Percentiles rank a stretch among this genome's conserved stretches.
phyloP scores from a whole-genome alignment of 37 sponge, comb jelly and placozoan genomes.

The Aplysina aerophoba region DNA sequence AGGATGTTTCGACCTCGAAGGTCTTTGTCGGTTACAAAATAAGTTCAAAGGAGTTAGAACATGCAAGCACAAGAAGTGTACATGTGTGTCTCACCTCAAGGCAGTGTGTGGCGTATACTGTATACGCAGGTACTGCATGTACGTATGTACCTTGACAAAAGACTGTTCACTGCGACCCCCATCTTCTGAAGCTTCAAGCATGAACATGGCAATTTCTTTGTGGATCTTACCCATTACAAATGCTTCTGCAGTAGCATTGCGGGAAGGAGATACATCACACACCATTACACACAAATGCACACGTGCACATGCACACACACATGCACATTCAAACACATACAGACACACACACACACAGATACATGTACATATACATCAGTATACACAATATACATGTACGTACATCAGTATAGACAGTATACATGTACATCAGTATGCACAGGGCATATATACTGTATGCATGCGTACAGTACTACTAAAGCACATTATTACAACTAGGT shows the following conservation, averaged over 20 bases:
- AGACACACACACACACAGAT: too few relatives aligned
- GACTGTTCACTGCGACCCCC: conserved; percentile 65
- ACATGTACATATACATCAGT: too few relatives aligned
- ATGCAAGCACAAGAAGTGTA: too few relatives aligned
- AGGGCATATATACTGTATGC: not conserved
- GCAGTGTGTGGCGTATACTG: too few relatives aligned
- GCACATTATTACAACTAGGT: not conserved
- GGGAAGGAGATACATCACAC: not conserved
- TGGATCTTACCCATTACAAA: conserved; percentile 92
- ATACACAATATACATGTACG: conserved; percentile 47
- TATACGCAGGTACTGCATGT: not conserved
- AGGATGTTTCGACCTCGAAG: too few relatives aligned
- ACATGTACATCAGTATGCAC: not conserved
- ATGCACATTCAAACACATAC: too few relatives aligned
- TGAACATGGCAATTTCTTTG: conserved; percentile 87
- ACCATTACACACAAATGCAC: not conserved
- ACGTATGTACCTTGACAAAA: conserved; percentile 81
- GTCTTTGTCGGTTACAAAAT: too few relatives aligned
- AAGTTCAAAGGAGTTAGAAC: too few relatives aligned
- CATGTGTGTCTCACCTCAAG: too few relatives aligned
- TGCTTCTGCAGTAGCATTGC: conserved; percentile 50
- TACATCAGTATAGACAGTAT: not conserved
- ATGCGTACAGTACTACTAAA: too few relatives aligned
- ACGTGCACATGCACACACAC: conserved; percentile 5
- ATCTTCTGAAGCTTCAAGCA: conserved; percentile 79